Base-by-base conservation (phyloP, 2,888 invertebrate species). In the Drosophila pseudotakahashii region DNA sequence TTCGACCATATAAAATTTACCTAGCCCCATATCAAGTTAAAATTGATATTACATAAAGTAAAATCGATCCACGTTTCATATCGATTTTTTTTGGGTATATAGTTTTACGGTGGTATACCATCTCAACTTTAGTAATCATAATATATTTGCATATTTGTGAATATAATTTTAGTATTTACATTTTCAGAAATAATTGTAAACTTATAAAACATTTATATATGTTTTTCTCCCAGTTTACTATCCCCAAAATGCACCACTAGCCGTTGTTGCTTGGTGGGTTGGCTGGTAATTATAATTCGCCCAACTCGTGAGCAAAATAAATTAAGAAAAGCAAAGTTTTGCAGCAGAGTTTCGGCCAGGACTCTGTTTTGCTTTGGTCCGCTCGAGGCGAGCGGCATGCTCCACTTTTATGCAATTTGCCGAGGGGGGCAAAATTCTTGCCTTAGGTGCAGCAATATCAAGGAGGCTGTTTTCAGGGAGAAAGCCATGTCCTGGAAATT, bases 241-340 rank as follows among this genome's bases (percentile, higher is more conserved):
- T 54, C 61, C 41, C 10, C 23, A n/a, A 36, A 26, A 57, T 48
- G 16, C 47, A 61, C 55, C 55, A 51, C 23, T 37, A 47, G 39
- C 37, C 51, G 57, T 23, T 66, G 58, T 55, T 66, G 63, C 42
- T 44, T 32, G 64, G 64, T 64, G 66, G 51, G 34, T 32, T 67
- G 23, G 44, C 37, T 66, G 44, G 64, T 89, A 89, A 88, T 88
- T 88, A 89, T 87, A 89, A 81, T 80, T 82, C 69, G 59, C 57
- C 76, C 70, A 85, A 75, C 77, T 81, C 73, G 76, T 79, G 85
- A 71, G 60, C 77, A 87, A 89, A 89, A 89, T 88, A 86, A 89
- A 89, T 89, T 89, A 88, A 88, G 89, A 89, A 89, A 78, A 69
- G 57, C 74, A 80, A 80, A 89, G 77, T 87, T 77, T 52, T 67